Conservation (phyloP, 2,888 invertebrate species). For the Pollenia angustigena region DNA sequence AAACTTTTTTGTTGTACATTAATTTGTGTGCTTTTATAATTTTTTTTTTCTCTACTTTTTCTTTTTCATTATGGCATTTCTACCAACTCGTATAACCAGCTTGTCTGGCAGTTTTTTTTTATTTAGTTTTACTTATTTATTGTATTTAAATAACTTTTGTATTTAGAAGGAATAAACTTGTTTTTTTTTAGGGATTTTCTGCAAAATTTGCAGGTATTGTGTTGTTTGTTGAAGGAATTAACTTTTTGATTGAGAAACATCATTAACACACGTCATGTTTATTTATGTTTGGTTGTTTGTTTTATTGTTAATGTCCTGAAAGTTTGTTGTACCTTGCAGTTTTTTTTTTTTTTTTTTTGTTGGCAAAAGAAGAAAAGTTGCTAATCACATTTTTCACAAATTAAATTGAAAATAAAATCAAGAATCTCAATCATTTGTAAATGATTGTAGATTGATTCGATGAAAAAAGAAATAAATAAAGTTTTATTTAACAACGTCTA, state of each 20-base stretch:
- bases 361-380: constrained; percentile 76
- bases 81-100: constrained; percentile 18
- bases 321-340: constrained; percentile 47
- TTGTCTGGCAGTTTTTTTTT: constrained; percentile 30
- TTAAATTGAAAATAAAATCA: constrained; percentile 78
- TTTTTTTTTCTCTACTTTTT: constrained; percentile 46
- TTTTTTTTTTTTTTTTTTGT: constrained; percentile 4
- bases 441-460: constrained; percentile 12
- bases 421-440: constrained; percentile 49
- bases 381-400: constrained; percentile 82
- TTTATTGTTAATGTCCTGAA: constrained; percentile 37
- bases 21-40: constrained; percentile 69
- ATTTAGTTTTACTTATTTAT: neutral
- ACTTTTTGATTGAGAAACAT: constrained; percentile 82
- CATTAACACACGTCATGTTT: constrained; percentile 80
- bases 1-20: constrained; percentile 66
- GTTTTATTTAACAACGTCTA: constrained; percentile 1
- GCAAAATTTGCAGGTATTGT: constrained; percentile 31
- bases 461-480: constrained; percentile 1
- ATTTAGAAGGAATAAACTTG: constrained; percentile 25
- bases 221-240: constrained; percentile 73
- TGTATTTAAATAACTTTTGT: constrained; percentile 60
- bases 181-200: constrained; percentile 34
- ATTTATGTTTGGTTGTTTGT: constrained; percentile 46
- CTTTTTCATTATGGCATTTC: constrained; percentile 24